phyloP scores from a whole-genome alignment of 1,140 invertebrate species.

The Uloborus diversus region DNA sequence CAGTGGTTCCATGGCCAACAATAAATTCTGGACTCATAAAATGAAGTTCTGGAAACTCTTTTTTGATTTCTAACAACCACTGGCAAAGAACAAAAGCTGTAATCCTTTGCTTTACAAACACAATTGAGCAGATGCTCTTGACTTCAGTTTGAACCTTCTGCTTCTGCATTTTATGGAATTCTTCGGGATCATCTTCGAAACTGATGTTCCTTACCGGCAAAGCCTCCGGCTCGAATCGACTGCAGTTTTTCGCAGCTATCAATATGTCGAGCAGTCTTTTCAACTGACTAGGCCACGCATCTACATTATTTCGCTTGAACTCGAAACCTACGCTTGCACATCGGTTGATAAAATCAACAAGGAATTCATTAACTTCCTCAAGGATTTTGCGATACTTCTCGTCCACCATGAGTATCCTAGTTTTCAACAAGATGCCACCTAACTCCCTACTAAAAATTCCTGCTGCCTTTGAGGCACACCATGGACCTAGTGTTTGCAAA shows the following conservation, averaged over 20 bases:
- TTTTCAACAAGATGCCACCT: background rate
- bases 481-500: conserved; percentile 65
- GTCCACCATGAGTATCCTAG: background rate
- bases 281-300: conserved; percentile 7
- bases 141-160: too few relatives aligned
- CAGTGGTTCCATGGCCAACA: conserved; percentile 49
- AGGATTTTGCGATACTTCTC: background rate
- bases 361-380: background rate
- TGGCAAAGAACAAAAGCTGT: conserved; percentile 53
- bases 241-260: background rate
- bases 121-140: conserved; percentile 64
- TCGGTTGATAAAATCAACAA: background rate
- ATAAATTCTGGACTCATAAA: conserved; percentile 57
- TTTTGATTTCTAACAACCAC: conserved; percentile 54
- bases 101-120: conserved; percentile 58
- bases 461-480: conserved; percentile 62
- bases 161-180: background rate
- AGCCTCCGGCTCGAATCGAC: background rate
- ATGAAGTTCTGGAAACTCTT: conserved; percentile 7
- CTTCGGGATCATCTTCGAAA: conserved; percentile 2
- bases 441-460: conserved; percentile 56
- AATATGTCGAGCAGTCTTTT: conserved; percentile 18
- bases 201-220: background rate
- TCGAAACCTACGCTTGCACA: background rate
- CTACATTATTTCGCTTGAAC: background rate